phyloP scores from a whole-genome alignment of 2,888 invertebrate species.

The Leucophenga maculata region DNA sequence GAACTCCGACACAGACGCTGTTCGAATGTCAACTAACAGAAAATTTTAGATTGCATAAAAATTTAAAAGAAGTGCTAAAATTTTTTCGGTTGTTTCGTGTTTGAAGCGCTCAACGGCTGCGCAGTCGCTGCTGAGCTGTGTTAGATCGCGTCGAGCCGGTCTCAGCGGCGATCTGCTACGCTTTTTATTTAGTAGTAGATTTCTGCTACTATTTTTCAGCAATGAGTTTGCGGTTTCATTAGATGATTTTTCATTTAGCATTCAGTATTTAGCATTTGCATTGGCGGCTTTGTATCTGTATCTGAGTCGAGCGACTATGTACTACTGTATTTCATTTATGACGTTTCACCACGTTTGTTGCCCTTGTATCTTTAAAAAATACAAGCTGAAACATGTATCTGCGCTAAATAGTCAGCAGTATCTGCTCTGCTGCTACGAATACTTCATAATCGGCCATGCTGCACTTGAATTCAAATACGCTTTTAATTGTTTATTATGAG shows the following conservation, averaged over 20 bases:
- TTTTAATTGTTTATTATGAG: too few relatives aligned
- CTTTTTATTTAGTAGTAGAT: too few relatives aligned
- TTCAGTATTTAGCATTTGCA: slow-evolving; percentile 27
- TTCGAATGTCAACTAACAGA: slow-evolving; percentile 68
- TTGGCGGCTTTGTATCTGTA: neutral
- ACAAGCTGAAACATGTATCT: slow-evolving; percentile 20
- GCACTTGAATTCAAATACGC: neutral
- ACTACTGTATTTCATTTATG: slow-evolving; percentile 39
- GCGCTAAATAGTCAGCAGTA: neutral
- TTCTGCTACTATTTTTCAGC: too few relatives aligned
- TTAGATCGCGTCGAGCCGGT: neutral
- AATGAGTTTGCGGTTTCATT: slow-evolving; percentile 49
- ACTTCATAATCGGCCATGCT: neutral
- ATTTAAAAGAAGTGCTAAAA: slow-evolving; percentile 71
- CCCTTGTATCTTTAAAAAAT: slow-evolving; percentile 48
- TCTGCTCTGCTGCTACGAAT: too few relatives aligned
- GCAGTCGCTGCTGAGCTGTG: neutral
- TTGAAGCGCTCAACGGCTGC: slow-evolving; percentile 12
- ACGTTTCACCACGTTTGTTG: slow-evolving; percentile 39
- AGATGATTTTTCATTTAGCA: slow-evolving; percentile 19
- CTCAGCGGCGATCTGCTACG: neutral
- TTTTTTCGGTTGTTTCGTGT: slow-evolving; percentile 56
- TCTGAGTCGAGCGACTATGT: neutral
- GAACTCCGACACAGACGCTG: slow-evolving; percentile 60
- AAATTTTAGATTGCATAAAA: slow-evolving; percentile 68